Conservation (phyloP, 2,797 vertebrate species). For the Cyclopterus lumpus region DNA sequence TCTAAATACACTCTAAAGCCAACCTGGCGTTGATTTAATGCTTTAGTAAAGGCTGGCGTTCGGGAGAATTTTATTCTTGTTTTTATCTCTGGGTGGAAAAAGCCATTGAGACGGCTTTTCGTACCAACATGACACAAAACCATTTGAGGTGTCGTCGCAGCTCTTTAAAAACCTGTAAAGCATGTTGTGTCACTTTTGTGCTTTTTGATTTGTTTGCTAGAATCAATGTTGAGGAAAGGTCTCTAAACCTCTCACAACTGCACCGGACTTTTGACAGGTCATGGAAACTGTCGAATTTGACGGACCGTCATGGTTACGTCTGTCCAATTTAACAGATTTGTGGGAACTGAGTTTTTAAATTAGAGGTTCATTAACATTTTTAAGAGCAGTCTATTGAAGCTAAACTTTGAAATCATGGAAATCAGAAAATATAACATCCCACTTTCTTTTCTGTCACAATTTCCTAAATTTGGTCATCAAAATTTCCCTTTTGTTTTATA, state of each 20-base stretch:
- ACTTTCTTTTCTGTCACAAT: neutral
- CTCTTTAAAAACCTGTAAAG: neutral
- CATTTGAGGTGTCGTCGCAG: neutral
- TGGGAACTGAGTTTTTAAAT: neutral
- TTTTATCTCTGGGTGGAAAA: neutral
- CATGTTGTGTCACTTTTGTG: neutral
- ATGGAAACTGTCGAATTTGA: neutral
- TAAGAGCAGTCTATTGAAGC: neutral
- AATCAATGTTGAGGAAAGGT: neutral
- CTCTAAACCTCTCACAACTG: neutral
- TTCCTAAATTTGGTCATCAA: neutral
- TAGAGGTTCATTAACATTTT: neutral
- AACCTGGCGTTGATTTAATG: neutral
- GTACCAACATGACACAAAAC: neutral
- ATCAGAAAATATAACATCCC: constrained; percentile 41
- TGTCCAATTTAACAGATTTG: neutral
- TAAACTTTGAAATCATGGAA: neutral
- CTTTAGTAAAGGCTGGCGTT: neutral
- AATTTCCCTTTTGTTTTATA: neutral
- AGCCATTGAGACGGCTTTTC: neutral
- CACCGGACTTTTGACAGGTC: neutral
- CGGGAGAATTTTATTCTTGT: neutral
- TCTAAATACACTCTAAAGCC: neutral
- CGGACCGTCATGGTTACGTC: neutral
- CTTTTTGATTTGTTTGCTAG: neutral